Conservation (phyloP, 2,888 invertebrate genomes). For the Drepanosiphum platanoidis region DNA sequence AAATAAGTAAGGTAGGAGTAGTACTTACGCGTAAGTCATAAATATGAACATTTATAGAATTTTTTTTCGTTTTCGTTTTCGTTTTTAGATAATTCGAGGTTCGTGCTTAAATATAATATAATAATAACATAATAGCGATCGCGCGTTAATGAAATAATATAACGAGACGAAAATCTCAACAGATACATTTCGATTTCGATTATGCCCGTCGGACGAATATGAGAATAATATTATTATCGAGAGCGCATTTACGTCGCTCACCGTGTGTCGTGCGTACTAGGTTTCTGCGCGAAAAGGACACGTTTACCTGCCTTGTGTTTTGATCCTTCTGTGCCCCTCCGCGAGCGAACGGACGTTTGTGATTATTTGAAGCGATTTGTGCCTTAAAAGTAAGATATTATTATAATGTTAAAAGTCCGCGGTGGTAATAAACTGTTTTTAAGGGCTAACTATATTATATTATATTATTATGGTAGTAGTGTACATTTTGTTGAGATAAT, state of each 20-base stretch:
- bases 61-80: background rate
- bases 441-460: constrained; percentile 5
- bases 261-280: too few relatives aligned
- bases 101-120: constrained; percentile 11
- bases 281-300: background rate
- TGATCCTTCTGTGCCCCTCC: background rate
- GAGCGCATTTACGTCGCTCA: background rate
- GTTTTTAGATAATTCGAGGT: constrained; percentile 17
- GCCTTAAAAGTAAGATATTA: constrained; percentile 44
- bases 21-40: background rate
- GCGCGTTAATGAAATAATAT: background rate
- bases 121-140: background rate
- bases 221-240: background rate
- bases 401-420: background rate
- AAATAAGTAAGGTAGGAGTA: constrained; percentile 39
- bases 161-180: background rate
- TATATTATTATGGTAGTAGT: constrained; percentile 1
- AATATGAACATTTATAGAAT: constrained; percentile 19
- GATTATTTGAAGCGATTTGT: constrained; percentile 47
- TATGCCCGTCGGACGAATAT: background rate
- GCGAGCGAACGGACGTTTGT: background rate
- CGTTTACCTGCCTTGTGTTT: background rate
- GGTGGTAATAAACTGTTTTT: constrained; percentile 13
- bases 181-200: background rate
- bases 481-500: constrained; percentile 2